A percentile compares a stretch with the other conserved stretches of the same genome.
Evolutionary conservation across 2,888 invertebrate species (phyloP).

Genomic region (Limnephilus rhombicus): DNA sequence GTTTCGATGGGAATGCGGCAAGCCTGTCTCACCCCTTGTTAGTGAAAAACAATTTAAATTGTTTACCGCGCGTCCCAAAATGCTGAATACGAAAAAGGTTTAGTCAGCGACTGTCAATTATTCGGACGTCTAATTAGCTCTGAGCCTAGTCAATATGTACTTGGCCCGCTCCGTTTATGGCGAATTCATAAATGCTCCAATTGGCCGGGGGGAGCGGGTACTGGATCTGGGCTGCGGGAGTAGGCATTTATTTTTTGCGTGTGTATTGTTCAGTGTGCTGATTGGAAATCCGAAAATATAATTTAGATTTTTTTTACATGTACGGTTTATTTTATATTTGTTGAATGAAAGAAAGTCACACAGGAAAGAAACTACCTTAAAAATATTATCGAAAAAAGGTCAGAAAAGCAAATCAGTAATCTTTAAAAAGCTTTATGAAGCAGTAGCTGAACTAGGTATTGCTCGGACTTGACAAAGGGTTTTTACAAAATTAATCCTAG

Average conservation of each 20-base stretch:
- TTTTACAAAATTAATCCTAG: no score
- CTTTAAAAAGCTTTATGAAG: no score
- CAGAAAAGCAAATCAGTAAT: no score
- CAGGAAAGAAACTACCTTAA: no score
- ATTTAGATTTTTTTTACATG: neutral
- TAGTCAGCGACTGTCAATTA: slow-evolving; percentile 46
- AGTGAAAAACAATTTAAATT: slow-evolving; percentile 50
- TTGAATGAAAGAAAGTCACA: neutral
- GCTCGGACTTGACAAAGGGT: no score
- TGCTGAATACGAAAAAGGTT: slow-evolving; percentile 46
- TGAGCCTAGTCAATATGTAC: slow-evolving; percentile 26
- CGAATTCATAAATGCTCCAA: slow-evolving; percentile 1
- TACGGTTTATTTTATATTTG: neutral
- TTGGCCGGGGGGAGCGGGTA: neutral
- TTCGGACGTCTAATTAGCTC: slow-evolving; percentile 52
- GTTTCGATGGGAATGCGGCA: slow-evolving; percentile 32
- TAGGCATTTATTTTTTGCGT: neutral
- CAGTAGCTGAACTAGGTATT: no score
- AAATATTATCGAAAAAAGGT: no score
- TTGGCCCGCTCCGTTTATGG: neutral
- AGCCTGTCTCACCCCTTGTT: slow-evolving; percentile 39
- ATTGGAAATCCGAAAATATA: neutral
- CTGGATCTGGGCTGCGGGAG: neutral
- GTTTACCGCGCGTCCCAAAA: slow-evolving; percentile 47
- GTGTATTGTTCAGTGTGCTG: neutral